A percentile compares a stretch with the other conserved stretches of the same genome.
Evolutionary conservation across 2,888 invertebrate species (phyloP).

Genomic region (Schizotus pectinicornis): DNA sequence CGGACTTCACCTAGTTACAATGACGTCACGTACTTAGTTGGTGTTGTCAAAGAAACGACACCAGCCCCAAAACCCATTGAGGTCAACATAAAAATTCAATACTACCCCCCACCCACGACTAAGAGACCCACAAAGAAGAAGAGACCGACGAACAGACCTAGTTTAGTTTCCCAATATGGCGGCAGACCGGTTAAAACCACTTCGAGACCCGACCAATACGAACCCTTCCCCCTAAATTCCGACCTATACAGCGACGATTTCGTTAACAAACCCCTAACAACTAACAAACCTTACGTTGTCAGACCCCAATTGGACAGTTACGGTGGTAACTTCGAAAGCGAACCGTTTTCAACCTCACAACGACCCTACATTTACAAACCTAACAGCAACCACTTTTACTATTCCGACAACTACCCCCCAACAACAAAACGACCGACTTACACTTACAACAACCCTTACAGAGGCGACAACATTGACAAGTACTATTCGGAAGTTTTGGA

Average conservation of each 20-base stretch:
- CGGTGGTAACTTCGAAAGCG: constrained; percentile 35
- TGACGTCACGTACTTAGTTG: constrained; percentile 38
- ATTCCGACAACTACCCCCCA: constrained; percentile 25
- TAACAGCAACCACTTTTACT: constrained; percentile 26
- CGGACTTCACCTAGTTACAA: constrained; percentile 14
- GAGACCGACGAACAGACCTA: constrained; percentile 19
- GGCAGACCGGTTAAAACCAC: constrained; percentile 21
- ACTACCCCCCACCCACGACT: constrained; percentile 36
- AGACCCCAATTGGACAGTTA: constrained; percentile 23
- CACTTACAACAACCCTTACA: constrained; percentile 19
- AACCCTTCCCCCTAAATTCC: not conserved
- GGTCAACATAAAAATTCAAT: constrained; percentile 50
- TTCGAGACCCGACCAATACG: constrained; percentile 23
- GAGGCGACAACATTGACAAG: constrained; percentile 27
- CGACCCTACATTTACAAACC: constrained; percentile 38
- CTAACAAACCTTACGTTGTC: constrained; percentile 16
- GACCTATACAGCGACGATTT: constrained; percentile 21
- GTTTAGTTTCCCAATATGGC: too few relatives aligned
- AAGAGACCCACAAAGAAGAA: constrained; percentile 28
- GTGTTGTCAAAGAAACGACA: constrained; percentile 25
- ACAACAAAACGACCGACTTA: constrained; percentile 18
- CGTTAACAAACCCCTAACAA: constrained; percentile 16
- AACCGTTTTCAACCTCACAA: constrained; percentile 42
- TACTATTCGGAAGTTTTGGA: constrained; percentile 22
- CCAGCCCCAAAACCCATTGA: constrained; percentile 36